Conservation (phyloP, 2,113 vertebrate species). For the Psettodes erumei region DNA sequence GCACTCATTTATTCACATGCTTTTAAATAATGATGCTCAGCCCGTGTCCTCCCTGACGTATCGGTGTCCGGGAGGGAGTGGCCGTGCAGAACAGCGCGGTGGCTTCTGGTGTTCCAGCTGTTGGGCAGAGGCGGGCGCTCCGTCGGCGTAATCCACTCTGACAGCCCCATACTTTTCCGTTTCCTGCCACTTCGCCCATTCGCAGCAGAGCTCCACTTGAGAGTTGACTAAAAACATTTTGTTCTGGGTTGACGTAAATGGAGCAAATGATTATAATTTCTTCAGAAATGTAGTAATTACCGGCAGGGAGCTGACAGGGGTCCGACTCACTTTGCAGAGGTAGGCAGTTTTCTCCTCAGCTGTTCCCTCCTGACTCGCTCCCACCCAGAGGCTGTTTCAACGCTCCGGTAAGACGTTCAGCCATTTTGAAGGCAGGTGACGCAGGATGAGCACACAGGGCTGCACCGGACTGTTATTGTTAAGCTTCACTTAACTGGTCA, state of each 20-base stretch:
- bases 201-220: constrained; percentile 46
- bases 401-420: constrained; percentile 12
- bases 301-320: constrained; percentile 27
- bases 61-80: constrained; percentile 17
- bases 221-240: constrained; percentile 57
- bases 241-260: constrained; percentile 58
- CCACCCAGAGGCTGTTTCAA: constrained; percentile 37
- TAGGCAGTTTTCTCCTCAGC: constrained; percentile 31
- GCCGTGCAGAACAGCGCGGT: constrained; percentile 45
- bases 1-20: constrained; percentile 53
- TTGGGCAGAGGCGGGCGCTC: constrained; percentile 32
- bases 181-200: constrained; percentile 70
- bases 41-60: constrained; percentile 37
- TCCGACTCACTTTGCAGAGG: constrained; percentile 37
- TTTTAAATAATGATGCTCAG: constrained; percentile 59
- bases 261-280: constrained; percentile 57
- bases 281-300: constrained; percentile 56
- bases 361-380: constrained; percentile 4
- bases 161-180: constrained; percentile 72
- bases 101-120: constrained; percentile 51
- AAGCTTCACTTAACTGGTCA: no score
- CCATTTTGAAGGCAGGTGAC: neutral
- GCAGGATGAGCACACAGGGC: no score
- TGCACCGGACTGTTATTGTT: no score
- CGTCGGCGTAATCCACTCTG: constrained; percentile 69